These are phyloP conservation scores for Oreotrochilus melanogaster DNA, from an alignment of 2,113 vertebrate genomes.

Conservation along the genomic window DNA sequence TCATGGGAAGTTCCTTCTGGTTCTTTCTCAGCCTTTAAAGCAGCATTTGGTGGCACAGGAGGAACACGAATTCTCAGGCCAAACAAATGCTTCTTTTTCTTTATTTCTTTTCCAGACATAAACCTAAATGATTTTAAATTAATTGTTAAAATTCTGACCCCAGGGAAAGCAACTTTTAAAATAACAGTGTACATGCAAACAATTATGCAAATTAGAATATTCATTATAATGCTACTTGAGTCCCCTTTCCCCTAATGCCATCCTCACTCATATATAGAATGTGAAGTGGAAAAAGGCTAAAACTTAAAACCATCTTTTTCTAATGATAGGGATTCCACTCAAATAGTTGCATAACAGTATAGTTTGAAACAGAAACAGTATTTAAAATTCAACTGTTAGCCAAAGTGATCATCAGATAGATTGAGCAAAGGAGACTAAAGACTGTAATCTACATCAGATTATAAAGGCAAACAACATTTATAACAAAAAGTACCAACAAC, in stretches of 20 bases:
- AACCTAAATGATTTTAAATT: constrained; percentile 83
- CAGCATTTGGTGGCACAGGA: constrained; percentile 89
- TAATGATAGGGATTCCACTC: not conserved
- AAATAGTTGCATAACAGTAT: not conserved
- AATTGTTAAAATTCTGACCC: not conserved
- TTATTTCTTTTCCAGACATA: constrained; percentile 99
- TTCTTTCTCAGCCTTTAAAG: constrained; percentile 85
- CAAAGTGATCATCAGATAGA: not conserved
- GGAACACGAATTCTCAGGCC: constrained; percentile 96
- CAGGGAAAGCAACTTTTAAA: not conserved
- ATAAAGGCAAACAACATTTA: not conserved
- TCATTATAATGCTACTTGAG: not conserved
- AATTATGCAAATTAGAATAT: not conserved
- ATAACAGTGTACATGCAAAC: not conserved
- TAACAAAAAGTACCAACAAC: constrained; percentile 61
- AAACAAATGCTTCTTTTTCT: constrained; percentile 99
- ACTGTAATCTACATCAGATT: not conserved
- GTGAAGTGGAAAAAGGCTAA: not conserved
- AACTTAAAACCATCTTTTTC: not conserved
- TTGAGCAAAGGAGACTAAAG: not conserved
- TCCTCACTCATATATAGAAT: not conserved
- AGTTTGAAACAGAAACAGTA: not conserved
- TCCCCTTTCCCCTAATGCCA: not conserved
- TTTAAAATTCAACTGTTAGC: not conserved
- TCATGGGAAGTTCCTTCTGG: constrained; percentile 92